A percentile compares a stretch with the other conserved stretches of the same genome.
Conservation (phyloP, 2,797 vertebrate species). For the Sebastes steindachneri region DNA sequence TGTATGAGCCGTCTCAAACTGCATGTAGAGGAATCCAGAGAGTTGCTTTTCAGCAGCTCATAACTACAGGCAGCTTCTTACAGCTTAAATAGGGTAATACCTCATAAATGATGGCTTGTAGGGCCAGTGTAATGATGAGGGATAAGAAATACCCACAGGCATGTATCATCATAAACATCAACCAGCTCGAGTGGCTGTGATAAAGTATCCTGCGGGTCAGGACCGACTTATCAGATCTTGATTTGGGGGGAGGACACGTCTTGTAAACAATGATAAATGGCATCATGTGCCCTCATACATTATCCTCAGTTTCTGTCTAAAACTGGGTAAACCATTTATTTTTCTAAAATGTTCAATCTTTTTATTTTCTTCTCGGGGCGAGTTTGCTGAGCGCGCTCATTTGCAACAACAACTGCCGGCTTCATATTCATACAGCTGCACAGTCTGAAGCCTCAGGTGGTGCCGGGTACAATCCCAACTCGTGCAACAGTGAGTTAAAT, state of each 20-base stretch:
- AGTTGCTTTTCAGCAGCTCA: background rate
- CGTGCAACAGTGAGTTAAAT: background rate
- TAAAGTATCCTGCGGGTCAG: slow-evolving; percentile 63
- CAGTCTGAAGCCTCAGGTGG: slow-evolving; percentile 5
- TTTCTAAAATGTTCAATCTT: background rate
- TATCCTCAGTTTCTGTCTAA: slow-evolving; percentile 40
- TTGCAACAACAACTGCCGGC: slow-evolving; percentile 5
- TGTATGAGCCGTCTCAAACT: background rate
- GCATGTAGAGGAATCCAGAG: background rate
- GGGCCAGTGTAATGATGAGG: slow-evolving; percentile 63
- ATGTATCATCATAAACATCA: slow-evolving; percentile 75
- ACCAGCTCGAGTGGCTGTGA: slow-evolving; percentile 49
- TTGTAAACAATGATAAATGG: slow-evolving; percentile 68
- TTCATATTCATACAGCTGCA: slow-evolving; percentile 27
- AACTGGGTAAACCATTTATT: slow-evolving; percentile 22
- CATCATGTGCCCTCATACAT: slow-evolving; percentile 25
- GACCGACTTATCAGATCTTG: slow-evolving; percentile 63
- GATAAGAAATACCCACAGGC: slow-evolving; percentile 60
- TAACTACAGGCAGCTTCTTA: slow-evolving; percentile 15
- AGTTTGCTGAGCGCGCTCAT: slow-evolving; percentile 18
- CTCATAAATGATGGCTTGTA: slow-evolving; percentile 56
- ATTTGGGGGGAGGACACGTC: slow-evolving; percentile 58
- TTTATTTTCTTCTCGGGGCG: slow-evolving; percentile 8
- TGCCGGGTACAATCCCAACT: background rate
- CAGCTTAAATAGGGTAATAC: slow-evolving; percentile 37